Conservation (phyloP, 1,140 invertebrate genomes). For the Dendroctonus ponderosae region DNA sequence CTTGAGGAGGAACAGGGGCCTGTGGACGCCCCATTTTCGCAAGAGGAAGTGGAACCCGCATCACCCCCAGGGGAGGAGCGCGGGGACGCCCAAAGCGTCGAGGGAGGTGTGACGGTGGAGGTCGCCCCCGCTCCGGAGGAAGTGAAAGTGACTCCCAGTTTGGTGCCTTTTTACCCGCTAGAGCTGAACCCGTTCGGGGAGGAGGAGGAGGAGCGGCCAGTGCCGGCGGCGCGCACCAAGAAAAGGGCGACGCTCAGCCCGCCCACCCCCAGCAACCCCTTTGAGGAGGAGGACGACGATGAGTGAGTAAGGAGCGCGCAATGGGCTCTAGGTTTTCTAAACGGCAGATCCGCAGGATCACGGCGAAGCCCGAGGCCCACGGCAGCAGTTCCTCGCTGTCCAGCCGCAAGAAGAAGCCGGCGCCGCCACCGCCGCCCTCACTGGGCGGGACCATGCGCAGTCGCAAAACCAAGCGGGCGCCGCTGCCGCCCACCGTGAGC, state of each 20-base stretch:
- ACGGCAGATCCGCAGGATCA: neutral
- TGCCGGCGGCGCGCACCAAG: constrained; percentile 20
- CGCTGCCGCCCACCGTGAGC: constrained; percentile 53
- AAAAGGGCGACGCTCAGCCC: constrained; percentile 13
- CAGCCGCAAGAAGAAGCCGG: constrained; percentile 64
- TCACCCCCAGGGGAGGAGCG: no score
- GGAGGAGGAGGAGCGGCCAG: constrained; percentile 49
- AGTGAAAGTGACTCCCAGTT: no score
- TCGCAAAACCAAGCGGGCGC: constrained; percentile 58
- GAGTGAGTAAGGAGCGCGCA: constrained; percentile 43
- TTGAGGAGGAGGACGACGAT: constrained; percentile 65
- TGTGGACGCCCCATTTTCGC: no score
- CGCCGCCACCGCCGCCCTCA: constrained; percentile 62
- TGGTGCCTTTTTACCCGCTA: constrained; percentile 60
- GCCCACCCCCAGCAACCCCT: constrained; percentile 53
- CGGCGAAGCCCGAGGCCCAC: neutral
- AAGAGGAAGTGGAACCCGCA: no score
- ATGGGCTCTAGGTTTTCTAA: no score
- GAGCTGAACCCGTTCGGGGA: constrained; percentile 79
- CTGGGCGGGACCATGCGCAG: constrained; percentile 20
- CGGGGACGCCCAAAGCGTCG: no score
- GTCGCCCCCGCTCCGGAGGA: neutral
- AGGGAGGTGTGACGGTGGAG: neutral
- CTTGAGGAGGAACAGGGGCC: no score
- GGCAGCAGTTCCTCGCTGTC: constrained; percentile 47